Conservation (phyloP, 2,888 invertebrate species). For the Globia sparganii region DNA sequence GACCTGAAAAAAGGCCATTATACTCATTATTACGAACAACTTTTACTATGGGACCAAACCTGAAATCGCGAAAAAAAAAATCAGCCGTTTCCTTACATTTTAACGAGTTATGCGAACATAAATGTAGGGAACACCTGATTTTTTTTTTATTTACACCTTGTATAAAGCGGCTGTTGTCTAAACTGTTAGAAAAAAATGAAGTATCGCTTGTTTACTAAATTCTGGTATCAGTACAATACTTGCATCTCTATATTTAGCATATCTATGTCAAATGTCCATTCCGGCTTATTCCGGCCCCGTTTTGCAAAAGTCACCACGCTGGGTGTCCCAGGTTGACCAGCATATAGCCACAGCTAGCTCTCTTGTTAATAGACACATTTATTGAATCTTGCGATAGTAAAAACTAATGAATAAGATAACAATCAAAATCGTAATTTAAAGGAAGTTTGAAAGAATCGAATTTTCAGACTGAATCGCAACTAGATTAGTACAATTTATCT, state of each 20-base stretch:
- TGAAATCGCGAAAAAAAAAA: no score
- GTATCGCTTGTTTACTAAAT: background rate
- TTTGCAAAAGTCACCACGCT: background rate
- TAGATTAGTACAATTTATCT: constrained; percentile 30
- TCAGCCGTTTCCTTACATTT: no score
- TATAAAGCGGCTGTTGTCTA: background rate
- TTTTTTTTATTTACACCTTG: no score
- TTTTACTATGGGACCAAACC: no score
- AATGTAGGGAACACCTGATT: no score
- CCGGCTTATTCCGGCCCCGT: background rate
- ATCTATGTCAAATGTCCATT: background rate
- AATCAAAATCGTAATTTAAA: constrained; percentile 16
- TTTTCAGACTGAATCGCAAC: constrained; percentile 41
- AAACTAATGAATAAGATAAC: constrained; percentile 4
- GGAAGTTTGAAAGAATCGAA: constrained; percentile 17
- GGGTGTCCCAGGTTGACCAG: background rate
- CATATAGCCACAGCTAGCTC: background rate
- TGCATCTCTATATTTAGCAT: background rate
- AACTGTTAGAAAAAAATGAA: background rate
- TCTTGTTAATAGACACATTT: background rate
- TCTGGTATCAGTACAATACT: background rate
- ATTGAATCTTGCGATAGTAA: background rate
- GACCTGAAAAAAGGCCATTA: no score
- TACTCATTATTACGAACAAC: no score
- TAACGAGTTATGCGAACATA: no score